Evolutionary conservation across 2,888 invertebrate genomes (phyloP).

Genomic region (Papilio demoleus): DNA sequence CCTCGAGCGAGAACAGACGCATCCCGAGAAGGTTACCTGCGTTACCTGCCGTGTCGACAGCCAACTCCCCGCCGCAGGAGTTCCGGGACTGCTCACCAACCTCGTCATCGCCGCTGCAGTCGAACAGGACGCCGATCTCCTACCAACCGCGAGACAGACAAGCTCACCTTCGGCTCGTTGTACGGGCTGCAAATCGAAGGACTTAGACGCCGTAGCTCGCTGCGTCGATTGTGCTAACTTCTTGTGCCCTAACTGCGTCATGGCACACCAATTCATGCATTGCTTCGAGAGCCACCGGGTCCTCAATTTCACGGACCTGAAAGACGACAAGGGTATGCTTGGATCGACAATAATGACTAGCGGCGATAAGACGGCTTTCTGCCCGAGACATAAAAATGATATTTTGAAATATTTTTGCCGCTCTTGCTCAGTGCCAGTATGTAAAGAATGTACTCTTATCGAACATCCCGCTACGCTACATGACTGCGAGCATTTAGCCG

Average conservation of each 20-base stretch:
- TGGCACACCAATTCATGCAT: constrained; percentile 99
- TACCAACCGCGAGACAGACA: constrained; percentile 74
- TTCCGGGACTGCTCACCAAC: constrained; percentile 87
- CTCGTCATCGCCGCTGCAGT: constrained; percentile 83
- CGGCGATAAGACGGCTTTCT: constrained; percentile 87
- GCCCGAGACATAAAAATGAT: constrained; percentile 95
- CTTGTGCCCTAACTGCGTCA: constrained; percentile 98
- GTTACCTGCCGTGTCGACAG: constrained; percentile 86
- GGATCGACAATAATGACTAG: constrained; percentile 81
- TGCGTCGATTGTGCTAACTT: constrained; percentile 98
- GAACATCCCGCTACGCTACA: constrained; percentile 93
- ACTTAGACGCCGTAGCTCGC: constrained; percentile 96
- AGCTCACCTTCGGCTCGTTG: constrained; percentile 87
- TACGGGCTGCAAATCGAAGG: constrained; percentile 98
- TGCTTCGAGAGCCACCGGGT: constrained; percentile 99
- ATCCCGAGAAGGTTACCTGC: constrained; percentile 89
- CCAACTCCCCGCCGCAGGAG: constrained; percentile 81
- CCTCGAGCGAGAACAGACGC: constrained; percentile 88
- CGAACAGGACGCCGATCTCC: constrained; percentile 81
- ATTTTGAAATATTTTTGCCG: constrained; percentile 96
- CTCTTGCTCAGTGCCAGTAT: constrained; percentile 95
- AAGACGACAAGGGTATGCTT: constrained; percentile 84
- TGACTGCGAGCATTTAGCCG: constrained; percentile 93
- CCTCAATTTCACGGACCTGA: constrained; percentile 86
- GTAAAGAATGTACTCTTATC: constrained; percentile 96